phyloP scores from a whole-genome alignment of 2,888 invertebrate species.

The Agrotis ipsilon region DNA sequence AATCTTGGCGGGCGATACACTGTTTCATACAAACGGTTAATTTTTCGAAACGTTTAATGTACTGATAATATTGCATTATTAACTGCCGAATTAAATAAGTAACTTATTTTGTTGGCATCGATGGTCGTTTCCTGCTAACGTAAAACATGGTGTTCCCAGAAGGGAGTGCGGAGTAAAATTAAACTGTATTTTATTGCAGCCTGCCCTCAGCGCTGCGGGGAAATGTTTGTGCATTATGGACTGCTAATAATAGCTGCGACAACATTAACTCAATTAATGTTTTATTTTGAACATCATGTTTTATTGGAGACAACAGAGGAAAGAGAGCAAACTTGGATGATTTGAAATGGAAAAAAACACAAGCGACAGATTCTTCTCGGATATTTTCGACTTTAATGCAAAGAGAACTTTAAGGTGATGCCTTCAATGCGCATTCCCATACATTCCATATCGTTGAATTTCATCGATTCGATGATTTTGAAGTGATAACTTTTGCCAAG shows the following conservation, averaged over 20 bases:
- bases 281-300: slow-evolving; percentile 34
- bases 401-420: too few species aligned
- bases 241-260: slow-evolving; percentile 45
- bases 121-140: slow-evolving; percentile 44
- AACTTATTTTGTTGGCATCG: slow-evolving; percentile 50
- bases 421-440: too few species aligned
- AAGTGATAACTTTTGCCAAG: too few species aligned
- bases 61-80: slow-evolving; percentile 41
- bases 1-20: slow-evolving; percentile 11
- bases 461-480: too few species aligned
- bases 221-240: slow-evolving; percentile 52
- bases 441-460: too few species aligned
- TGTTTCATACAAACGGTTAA: slow-evolving; percentile 13
- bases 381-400: background rate
- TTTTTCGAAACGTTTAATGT: slow-evolving; percentile 40
- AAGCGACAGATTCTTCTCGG: background rate
- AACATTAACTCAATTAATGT: slow-evolving; percentile 42
- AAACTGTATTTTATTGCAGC: slow-evolving; percentile 59
- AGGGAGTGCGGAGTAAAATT: slow-evolving; percentile 53
- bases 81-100: slow-evolving; percentile 47
- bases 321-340: background rate
- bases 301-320: slow-evolving; percentile 2
- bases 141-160: slow-evolving; percentile 54
- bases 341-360: too few species aligned
- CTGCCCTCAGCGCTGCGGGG: slow-evolving; percentile 41